Evolutionary conservation across 2,888 invertebrate genomes (phyloP).

Genomic region (Callosobruchus maculatus): DNA sequence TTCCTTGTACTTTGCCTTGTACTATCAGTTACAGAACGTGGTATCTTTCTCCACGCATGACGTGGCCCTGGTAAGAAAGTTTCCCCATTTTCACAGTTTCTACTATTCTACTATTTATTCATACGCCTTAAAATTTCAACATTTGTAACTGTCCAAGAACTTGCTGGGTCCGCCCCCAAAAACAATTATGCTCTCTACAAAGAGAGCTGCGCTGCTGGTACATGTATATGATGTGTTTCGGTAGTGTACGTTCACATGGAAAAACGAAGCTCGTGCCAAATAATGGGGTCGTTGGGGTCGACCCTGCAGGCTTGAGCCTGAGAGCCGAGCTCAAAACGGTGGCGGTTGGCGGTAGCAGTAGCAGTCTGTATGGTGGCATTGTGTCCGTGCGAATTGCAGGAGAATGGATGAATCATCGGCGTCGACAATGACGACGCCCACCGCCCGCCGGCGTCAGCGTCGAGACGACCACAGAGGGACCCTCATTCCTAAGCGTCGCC

Average conservation of each 20-base stretch:
- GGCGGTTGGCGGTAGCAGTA: neutral
- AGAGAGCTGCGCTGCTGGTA: too few relatives aligned
- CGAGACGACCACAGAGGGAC: neutral
- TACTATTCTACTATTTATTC: too few relatives aligned
- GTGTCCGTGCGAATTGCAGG: conserved; percentile 18
- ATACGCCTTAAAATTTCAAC: too few relatives aligned
- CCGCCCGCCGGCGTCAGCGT: neutral
- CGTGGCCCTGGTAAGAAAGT: too few relatives aligned
- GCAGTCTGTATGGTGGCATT: neutral
- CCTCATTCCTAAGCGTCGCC: conserved; percentile 29
- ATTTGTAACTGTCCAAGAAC: too few relatives aligned
- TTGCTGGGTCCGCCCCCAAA: too few relatives aligned
- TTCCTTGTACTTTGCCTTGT: too few relatives aligned
- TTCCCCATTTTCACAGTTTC: too few relatives aligned
- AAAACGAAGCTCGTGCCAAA: neutral
- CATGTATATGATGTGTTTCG: too few relatives aligned
- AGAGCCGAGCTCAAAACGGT: neutral
- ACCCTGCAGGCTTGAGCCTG: neutral
- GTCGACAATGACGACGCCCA: neutral
- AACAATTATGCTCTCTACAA: too few relatives aligned
- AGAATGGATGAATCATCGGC: conserved; percentile 32
- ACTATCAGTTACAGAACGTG: too few relatives aligned
- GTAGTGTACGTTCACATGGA: neutral
- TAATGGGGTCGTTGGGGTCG: neutral
- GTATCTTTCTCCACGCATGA: too few relatives aligned